A percentile compares a stretch with the other conserved stretches of the same genome.
Conservation (phyloP, 2,888 invertebrate species). For the Cataglyphis livida region DNA sequence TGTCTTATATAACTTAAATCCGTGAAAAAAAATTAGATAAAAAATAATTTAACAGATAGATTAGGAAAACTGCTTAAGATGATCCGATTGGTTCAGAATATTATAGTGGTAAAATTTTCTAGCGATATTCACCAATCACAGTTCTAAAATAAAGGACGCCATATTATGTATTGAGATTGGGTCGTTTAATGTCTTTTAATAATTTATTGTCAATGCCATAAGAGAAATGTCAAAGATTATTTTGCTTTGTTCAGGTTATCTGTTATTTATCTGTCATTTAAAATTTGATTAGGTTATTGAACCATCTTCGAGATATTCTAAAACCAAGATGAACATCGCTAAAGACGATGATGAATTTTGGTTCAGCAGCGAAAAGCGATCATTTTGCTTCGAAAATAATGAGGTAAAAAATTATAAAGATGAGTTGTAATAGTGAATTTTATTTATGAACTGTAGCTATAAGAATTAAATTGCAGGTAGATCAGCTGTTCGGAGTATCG, state of each 20-base stretch:
- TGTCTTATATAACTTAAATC: not conserved
- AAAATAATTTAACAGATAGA: not conserved
- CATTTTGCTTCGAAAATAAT: slow-evolving; percentile 93
- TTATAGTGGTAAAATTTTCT: not conserved
- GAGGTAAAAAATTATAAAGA: slow-evolving; percentile 86
- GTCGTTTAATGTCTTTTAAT: not conserved
- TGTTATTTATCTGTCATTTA: not conserved
- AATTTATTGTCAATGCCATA: not conserved
- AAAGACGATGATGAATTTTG: slow-evolving; percentile 91
- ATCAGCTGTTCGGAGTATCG: slow-evolving; percentile 87
- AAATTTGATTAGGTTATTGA: not conserved
- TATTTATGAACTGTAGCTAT: not conserved
- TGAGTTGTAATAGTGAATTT: slow-evolving; percentile 10
- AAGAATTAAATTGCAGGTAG: slow-evolving; percentile 81
- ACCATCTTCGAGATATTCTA: not conserved
- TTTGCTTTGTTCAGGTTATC: not conserved
- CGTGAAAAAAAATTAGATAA: not conserved
- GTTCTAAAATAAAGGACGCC: not conserved
- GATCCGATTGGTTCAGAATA: not conserved
- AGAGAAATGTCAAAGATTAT: not conserved
- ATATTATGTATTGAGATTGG: not conserved
- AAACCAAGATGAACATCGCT: slow-evolving; percentile 71
- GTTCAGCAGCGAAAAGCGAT: slow-evolving; percentile 91
- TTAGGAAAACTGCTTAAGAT: not conserved
- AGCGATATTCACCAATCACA: not conserved